Percentiles rank a stretch among this genome's conserved stretches.
Conservation (phyloP, 2,797 vertebrate species). For the Anniella stebbinsi region DNA sequence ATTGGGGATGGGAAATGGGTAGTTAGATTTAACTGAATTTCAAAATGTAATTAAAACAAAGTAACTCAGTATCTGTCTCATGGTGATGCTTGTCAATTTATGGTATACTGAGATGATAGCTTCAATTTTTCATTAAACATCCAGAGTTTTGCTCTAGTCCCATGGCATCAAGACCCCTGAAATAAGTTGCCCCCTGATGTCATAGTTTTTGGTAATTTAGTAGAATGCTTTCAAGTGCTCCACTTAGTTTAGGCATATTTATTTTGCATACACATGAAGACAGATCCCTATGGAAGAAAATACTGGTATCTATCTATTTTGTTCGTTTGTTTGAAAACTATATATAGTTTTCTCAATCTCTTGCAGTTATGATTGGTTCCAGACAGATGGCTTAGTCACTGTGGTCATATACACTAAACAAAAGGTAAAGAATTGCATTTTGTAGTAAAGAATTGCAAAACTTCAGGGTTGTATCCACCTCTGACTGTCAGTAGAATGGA, state of each 20-base stretch:
- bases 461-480: not conserved
- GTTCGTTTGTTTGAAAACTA: constrained; percentile 28
- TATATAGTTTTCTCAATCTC: constrained; percentile 49
- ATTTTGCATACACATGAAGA: constrained; percentile 10
- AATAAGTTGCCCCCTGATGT: no score
- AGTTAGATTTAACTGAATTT: not conserved
- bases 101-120: not conserved
- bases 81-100: not conserved
- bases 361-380: constrained; percentile 96
- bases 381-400: constrained; percentile 87
- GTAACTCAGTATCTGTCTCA: not conserved
- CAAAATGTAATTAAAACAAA: not conserved
- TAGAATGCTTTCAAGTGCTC: not conserved
- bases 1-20: not conserved
- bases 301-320: constrained; percentile 31
- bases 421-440: constrained; percentile 82
- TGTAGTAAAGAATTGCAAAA: constrained; percentile 8
- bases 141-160: not conserved
- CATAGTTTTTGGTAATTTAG: not conserved
- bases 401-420: constrained; percentile 91
- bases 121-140: not conserved
- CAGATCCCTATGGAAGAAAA: constrained; percentile 20
- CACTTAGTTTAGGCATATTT: not conserved
- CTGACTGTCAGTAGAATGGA: no score
- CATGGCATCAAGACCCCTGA: not conserved